Evolutionary conservation across 2,113 vertebrate species (phyloP).

Genomic region (Chionis minor): DNA sequence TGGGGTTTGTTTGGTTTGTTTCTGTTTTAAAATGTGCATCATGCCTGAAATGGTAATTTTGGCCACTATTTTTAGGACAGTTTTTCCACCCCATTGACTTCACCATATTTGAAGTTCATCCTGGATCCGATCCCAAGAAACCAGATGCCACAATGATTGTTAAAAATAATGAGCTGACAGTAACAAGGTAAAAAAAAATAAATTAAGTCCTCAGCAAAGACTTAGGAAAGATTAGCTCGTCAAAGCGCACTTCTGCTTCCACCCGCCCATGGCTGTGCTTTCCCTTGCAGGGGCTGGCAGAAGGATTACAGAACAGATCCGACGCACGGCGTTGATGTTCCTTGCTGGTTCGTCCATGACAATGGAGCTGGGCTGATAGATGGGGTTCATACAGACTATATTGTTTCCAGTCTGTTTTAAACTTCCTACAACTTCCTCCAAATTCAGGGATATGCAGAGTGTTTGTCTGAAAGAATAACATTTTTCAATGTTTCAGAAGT

Average conservation of each 20-base stretch:
- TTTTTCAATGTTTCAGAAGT: neutral
- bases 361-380: conserved; percentile 89
- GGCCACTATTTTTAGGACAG: conserved; percentile 80
- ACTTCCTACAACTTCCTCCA: neutral
- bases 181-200: conserved; percentile 84
- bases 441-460: neutral
- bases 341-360: conserved; percentile 92
- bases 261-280: neutral
- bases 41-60: neutral
- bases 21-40: neutral
- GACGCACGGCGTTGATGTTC: conserved; percentile 71
- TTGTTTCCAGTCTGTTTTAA: conserved; percentile 77
- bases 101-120: conserved; percentile 82
- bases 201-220: neutral
- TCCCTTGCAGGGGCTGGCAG: conserved; percentile 86
- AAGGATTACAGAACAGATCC: conserved; percentile 84
- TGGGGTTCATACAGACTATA: conserved; percentile 82
- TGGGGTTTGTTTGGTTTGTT: neutral
- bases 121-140: conserved; percentile 84
- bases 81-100: conserved; percentile 88
- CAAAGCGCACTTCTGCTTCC: neutral
- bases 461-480: neutral
- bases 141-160: conserved; percentile 90
- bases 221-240: neutral
- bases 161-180: conserved; percentile 85